Evolutionary conservation across 2,797 vertebrate genomes (phyloP), one percentile per base, ranked within the genome.

Genomic region (Limnodromus scolopaceus): DNA sequence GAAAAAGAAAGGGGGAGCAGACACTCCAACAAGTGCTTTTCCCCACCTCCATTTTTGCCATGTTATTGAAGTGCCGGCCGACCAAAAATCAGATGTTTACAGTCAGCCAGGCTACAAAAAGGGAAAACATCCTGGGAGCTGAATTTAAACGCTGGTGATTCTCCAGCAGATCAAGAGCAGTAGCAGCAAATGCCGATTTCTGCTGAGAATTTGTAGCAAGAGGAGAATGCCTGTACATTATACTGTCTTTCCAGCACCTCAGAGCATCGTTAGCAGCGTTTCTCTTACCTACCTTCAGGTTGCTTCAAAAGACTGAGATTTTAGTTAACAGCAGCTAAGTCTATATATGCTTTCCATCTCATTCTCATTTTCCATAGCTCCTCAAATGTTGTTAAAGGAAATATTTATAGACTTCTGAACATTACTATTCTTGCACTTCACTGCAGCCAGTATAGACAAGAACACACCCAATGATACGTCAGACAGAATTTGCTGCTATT

Each of bases 381-480:
- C 32, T 77, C 53, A 43, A 91, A 74, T 30, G 23, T 27, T 80
- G 12, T 80, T 80, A 60, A 74, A 82, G 16, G 18, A 49, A 83
- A 64, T 43, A 86, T 66, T 85, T 74, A 57, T 6, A 84, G 80
- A 71, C 25, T 70, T 74, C 36, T 27, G 34, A 87, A 76, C 48
- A 64, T 20, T 20, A n/a, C 20, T 84, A 8, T 68, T 82, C 60
- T 78, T 76, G 79, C 0, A 1, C 4, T 34, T 81, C 34, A 14
- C 39, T 90, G 25, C 20, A 86, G 30, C 39, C 74, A 94, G 30
- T 24, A 34, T 8, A 76, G 66, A 71, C 9, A 88, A 60, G 41
- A 86, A 65, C 13, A 48, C 0, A 1, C 23, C 9, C 43, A 72
- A 24, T 0, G 0, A 69, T 8, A 68, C 0, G 1, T 87, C 28